phyloP scores from a whole-genome alignment of 2,113 vertebrate genomes.

The Lipophrys pholis region DNA sequence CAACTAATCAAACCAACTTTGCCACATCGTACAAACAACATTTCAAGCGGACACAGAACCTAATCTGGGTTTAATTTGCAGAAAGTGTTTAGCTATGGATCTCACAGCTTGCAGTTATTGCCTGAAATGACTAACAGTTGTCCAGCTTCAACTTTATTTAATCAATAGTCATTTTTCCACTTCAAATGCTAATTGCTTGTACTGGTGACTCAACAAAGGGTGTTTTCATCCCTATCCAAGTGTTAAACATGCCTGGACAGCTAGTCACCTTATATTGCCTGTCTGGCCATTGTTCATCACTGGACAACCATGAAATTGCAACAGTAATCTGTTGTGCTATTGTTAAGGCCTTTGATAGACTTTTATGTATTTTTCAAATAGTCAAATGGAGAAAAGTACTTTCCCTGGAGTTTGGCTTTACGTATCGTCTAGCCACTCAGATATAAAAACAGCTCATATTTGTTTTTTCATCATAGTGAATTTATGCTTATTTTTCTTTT shows the following conservation, averaged over 20 bases:
- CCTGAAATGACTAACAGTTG: not conserved
- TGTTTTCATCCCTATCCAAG: not conserved
- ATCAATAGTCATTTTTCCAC: not conserved
- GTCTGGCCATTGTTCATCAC: not conserved
- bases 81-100: not conserved
- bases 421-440: no score
- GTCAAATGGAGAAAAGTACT: not conserved
- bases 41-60: no score
- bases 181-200: not conserved
- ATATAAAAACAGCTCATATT: no score
- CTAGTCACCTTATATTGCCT: conserved; percentile 1
- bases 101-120: not conserved
- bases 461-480: no score
- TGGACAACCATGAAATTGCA: not conserved
- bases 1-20: no score
- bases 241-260: not conserved
- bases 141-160: not conserved
- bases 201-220: conserved; percentile 10
- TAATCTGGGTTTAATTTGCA: not conserved
- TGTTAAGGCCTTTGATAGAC: not conserved
- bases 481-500: no score
- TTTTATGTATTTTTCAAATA: conserved; percentile 1
- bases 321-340: conserved; percentile 11
- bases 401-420: not conserved
- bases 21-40: no score